Base-by-base conservation (phyloP, 2,113 vertebrate genomes). In the Ramphastos sulfuratus region DNA sequence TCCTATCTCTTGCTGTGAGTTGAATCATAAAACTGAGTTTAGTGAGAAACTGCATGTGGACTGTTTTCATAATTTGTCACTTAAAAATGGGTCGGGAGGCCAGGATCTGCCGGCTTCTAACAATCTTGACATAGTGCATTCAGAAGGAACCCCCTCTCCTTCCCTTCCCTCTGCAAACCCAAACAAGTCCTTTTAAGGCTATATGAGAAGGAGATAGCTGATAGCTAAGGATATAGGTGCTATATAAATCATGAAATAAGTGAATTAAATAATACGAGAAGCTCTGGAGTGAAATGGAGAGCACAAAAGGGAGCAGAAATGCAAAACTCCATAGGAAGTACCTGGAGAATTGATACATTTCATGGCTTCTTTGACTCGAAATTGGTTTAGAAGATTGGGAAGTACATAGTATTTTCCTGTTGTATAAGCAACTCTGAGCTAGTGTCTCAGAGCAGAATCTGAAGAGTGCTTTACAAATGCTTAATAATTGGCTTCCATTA, bases 111-210 rank as follows among this genome's bases (percentile, higher is more conserved):
- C 88, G 92, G 59, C 75, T 96, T 83, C 65, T 77, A 93, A 82
- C 44, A 95, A 66, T 91, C 67, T 95, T 93, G 81, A 80, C 90
- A 93, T 12, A 86, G 70, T 24, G 4, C 16, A 6, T 64, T 84
- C 76, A 72, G 88, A 96, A 93, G 89, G 82, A 94, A 15, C 73
- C 90, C 91, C 76, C 17, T 94, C 48, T 87, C 67, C 21, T 76
- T 66, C 59, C 56, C 31, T 39, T 80, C 15, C 2, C 56, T 58
- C 72, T 71, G 61, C 55, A 82, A 92, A 95, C 76, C 76, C 90
- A 96, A 96, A 96, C 95, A 96, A 91, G 82, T 81, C 96, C 97
- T 96, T 97, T 84, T 97, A 96, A 96, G 96, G 97, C 79, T 87
- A 6, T 85, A 55, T 85, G 55, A 91, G 64, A 77, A 95, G 91